These are phyloP conservation scores for Aplidium turbinatum DNA, from an alignment of 23 tunicate genomes.

Conservation along the genomic window DNA sequence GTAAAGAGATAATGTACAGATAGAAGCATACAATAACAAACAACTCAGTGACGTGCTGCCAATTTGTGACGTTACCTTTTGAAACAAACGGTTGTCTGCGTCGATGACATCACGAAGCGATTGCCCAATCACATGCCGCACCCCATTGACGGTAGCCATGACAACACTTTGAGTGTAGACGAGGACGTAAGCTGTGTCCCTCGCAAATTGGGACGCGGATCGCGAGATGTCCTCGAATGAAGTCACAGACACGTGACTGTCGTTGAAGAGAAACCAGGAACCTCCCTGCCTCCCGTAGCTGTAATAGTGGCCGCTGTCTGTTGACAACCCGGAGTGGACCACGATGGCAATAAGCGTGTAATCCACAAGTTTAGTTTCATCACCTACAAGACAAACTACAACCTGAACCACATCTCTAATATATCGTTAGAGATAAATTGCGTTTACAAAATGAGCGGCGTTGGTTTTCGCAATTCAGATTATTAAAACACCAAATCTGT, in stretches of 20 bases:
- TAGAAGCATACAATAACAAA: too few species aligned
- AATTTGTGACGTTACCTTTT: conserved; percentile 34
- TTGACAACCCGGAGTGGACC: conserved; percentile 60
- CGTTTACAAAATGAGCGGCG: too few species aligned
- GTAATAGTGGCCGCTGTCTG: conserved; percentile 68
- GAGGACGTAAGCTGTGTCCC: conserved; percentile 60
- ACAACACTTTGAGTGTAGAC: conserved; percentile 20
- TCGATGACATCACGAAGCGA: conserved; percentile 11
- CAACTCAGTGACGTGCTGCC: too few species aligned
- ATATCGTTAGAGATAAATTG: too few species aligned
- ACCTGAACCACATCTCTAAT: too few species aligned
- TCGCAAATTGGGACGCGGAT: conserved; percentile 30
- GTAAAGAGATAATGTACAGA: too few species aligned
- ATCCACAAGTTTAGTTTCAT: neutral
- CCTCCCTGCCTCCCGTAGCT: conserved; percentile 28
- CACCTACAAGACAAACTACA: neutral
- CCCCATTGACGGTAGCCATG: conserved; percentile 1
- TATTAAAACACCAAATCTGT: too few species aligned
- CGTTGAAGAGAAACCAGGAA: conserved; percentile 55
- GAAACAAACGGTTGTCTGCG: conserved; percentile 23
- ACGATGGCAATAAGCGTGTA: conserved; percentile 39
- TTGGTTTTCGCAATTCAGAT: too few species aligned
- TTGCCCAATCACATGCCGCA: conserved; percentile 9
- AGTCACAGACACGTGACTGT: conserved; percentile 57
- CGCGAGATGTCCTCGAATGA: conserved; percentile 31